Base-by-base conservation (phyloP, 1,140 invertebrate genomes). In the Apis florea region DNA sequence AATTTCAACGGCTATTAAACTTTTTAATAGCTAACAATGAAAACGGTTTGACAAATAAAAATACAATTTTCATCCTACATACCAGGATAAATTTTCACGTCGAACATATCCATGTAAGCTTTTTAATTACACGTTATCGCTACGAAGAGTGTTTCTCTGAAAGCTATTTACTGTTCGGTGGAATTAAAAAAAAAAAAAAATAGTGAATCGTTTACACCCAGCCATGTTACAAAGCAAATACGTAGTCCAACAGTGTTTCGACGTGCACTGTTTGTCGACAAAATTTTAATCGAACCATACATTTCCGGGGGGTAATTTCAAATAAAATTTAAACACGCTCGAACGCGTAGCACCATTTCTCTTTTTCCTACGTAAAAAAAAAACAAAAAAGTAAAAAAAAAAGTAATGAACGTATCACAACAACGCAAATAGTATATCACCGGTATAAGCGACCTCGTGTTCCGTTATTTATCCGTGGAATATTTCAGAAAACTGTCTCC, bases 81-180 rank as follows among this genome's bases (percentile, higher is more conserved):
- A 26, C 3, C 53, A 19, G n/a, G 21, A 17, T 56, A 13, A 24
- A 24, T 49, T 49, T 56, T 56, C 8, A 49, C n/a, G 13, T 53
- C 49, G 26, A 21, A 17, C 49, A 6, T 53, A 31, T 24, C 49
- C 69, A 12, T 51, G 5, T 49, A 21, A 75, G 49, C 73, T 54
- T 51, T 75, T 75, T 63, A 75, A 64, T 75, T 53, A 64, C 59
- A 64, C 21, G 26, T 66, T 66, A 76, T 76, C 73, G 49, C 61
- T 26, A 13, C 58, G 51, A 31, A 17, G 49, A 66, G 11, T 51
- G 15, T 51, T n/a, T 71, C 47, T 49, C 51, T 11, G 19, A 26
- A 8, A 53, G 49, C 26, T 64, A 54, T 54, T 66, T 53, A 66
- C 61, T 26, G 17, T 31, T 64, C 73, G 73, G 51, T 54, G 61